Percentiles rank a stretch among this genome's conserved stretches.
Conservation (phyloP, 2,888 invertebrate genomes). For the Galerucella calmariensis region DNA sequence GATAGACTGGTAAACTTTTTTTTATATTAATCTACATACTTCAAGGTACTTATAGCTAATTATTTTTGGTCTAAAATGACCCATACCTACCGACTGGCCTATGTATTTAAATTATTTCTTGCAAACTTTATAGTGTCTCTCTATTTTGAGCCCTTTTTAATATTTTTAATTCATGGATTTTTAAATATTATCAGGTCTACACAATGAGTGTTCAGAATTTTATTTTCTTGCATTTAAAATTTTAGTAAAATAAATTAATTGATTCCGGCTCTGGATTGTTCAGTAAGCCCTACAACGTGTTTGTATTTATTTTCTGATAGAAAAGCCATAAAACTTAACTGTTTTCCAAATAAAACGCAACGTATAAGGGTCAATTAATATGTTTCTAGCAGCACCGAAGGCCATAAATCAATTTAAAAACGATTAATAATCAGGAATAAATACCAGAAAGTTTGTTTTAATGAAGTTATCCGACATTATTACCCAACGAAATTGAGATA, state of each 20-base stretch:
- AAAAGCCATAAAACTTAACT: constrained; percentile 47
- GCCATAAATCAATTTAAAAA: constrained; percentile 63
- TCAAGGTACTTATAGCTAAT: too few species aligned
- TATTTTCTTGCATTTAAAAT: not conserved
- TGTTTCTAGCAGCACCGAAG: constrained; percentile 46
- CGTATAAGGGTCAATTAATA: constrained; percentile 53
- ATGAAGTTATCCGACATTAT: constrained; percentile 41
- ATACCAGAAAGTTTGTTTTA: constrained; percentile 53
- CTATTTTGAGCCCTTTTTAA: too few species aligned
- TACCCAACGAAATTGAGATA: constrained; percentile 42
- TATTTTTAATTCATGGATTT: too few species aligned
- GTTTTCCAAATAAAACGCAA: constrained; percentile 47
- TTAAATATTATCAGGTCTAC: too few species aligned
- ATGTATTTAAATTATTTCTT: too few species aligned
- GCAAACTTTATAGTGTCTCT: too few species aligned
- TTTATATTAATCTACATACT: too few species aligned
- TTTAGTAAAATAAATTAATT: not conserved
- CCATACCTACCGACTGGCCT: too few species aligned
- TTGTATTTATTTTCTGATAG: constrained; percentile 47
- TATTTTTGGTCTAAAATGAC: too few species aligned
- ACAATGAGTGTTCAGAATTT: too few species aligned
- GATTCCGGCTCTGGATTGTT: constrained; percentile 30
- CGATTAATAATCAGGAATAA: constrained; percentile 61
- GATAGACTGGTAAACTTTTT: too few species aligned
- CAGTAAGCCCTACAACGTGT: constrained; percentile 41